These are phyloP conservation scores for Caenorhabditis uteleia DNA, from an alignment of 2,888 invertebrate genomes.

Conservation along the genomic window DNA sequence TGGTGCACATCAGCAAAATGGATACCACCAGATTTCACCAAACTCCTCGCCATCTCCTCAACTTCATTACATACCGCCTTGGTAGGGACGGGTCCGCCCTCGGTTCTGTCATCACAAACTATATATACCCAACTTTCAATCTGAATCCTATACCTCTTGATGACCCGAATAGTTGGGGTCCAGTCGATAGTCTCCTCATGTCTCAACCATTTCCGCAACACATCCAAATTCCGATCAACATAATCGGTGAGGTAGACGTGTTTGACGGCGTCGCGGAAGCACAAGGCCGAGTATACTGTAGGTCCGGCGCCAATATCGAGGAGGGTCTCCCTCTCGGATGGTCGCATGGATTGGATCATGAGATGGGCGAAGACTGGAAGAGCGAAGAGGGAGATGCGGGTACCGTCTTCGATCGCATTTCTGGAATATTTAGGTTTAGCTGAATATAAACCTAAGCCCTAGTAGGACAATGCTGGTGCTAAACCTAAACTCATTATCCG, in stretches of 20 bases:
- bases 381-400: conserved; percentile 62
- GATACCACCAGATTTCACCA: conserved; percentile 52
- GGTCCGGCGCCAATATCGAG: conserved; percentile 63
- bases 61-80: conserved; percentile 32
- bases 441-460: too few relatives aligned
- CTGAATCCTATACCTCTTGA: conserved; percentile 39
- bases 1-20: conserved; percentile 59
- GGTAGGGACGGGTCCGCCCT: conserved; percentile 43
- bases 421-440: too few relatives aligned
- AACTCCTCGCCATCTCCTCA: conserved; percentile 45
- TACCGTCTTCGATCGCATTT: conserved; percentile 60
- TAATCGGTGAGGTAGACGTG: conserved; percentile 60
- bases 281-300: conserved; percentile 63
- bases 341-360: conserved; percentile 45
- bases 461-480: too few relatives aligned
- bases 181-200: conserved; percentile 48
- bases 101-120: conserved; percentile 39
- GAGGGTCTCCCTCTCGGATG: conserved; percentile 47
- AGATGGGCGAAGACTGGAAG: conserved; percentile 64
- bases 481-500: too few relatives aligned
- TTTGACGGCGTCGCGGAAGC: conserved; percentile 61
- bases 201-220: conserved; percentile 43
- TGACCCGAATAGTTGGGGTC: conserved; percentile 56
- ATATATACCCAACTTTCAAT: background rate
- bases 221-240: conserved; percentile 54